A percentile compares a stretch with the other conserved stretches of the same genome.
These are phyloP conservation scores for Pipa parva DNA, from an alignment of 2,113 vertebrate genomes.

Conservation along the genomic window DNA sequence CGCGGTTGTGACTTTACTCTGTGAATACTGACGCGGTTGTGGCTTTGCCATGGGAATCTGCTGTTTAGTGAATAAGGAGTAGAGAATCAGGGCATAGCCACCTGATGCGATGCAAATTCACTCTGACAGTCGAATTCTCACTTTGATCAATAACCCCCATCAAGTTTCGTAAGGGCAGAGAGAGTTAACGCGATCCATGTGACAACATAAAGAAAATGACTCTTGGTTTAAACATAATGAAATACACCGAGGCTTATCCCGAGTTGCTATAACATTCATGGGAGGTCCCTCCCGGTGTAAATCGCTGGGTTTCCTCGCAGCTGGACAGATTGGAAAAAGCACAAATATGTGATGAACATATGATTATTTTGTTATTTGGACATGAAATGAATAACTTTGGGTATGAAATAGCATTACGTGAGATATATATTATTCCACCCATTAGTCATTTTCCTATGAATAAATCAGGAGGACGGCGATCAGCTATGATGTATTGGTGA, in stretches of 20 bases:
- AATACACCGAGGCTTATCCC: neutral
- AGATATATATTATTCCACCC: constrained; percentile 9
- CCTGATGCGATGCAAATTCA: too few species aligned
- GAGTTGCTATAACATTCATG: neutral
- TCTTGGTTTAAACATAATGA: neutral
- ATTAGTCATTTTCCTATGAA: constrained; percentile 9
- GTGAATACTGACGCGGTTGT: too few species aligned
- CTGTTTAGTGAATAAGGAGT: too few species aligned
- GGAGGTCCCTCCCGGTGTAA: neutral
- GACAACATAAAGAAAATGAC: too few species aligned
- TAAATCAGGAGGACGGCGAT: neutral
- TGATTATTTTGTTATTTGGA: neutral
- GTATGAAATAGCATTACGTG: neutral
- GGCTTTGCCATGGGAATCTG: too few species aligned
- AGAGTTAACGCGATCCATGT: too few species aligned
- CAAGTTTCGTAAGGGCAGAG: too few species aligned
- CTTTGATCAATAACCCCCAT: too few species aligned
- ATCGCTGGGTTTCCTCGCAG: neutral
- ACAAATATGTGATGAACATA: neutral
- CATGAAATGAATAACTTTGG: neutral
- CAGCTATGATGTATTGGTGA: neutral
- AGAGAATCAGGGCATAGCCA: too few species aligned
- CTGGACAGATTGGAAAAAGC: neutral
- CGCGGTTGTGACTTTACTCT: too few species aligned
- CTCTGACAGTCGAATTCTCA: too few species aligned